phyloP scores from a whole-genome alignment of 2,113 vertebrate species.

The Tympanuchus pallidicinctus region DNA sequence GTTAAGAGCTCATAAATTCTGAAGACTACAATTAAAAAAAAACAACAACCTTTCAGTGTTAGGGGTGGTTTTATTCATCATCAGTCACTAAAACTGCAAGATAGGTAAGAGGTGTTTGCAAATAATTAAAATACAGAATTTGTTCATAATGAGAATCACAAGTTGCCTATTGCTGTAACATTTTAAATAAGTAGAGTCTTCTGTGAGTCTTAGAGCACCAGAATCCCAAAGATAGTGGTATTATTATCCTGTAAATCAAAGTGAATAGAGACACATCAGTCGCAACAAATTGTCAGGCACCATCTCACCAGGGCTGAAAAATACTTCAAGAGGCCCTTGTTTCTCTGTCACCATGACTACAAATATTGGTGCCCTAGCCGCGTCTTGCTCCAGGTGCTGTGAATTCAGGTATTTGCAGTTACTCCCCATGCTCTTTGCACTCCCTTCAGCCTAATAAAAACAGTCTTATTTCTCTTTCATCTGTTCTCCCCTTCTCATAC shows the following conservation, averaged over 20 bases:
- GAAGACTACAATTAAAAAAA: neutral
- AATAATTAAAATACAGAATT: conserved; percentile 1
- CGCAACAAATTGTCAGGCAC: neutral
- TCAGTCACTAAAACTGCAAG: neutral
- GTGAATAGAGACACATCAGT: neutral
- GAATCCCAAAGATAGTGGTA: neutral
- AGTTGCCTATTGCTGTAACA: neutral
- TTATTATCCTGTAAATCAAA: neutral
- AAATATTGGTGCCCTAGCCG: neutral
- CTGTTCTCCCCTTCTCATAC: neutral
- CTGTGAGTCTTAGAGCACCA: neutral
- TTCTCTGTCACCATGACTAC: neutral
- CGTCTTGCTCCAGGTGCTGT: neutral
- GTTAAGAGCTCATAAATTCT: neutral
- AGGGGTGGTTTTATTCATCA: neutral
- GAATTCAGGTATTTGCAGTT: neutral
- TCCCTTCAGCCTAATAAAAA: neutral
- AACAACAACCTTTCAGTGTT: neutral
- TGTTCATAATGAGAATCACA: neutral
- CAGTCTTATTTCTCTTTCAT: neutral
- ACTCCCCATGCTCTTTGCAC: neutral
- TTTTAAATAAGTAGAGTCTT: neutral
- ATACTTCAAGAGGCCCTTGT: neutral
- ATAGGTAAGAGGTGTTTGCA: neutral
- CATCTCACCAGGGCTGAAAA: neutral